phyloP scores from a whole-genome alignment of 2,113 vertebrate genomes.

The Porphyrio hochstetteri region DNA sequence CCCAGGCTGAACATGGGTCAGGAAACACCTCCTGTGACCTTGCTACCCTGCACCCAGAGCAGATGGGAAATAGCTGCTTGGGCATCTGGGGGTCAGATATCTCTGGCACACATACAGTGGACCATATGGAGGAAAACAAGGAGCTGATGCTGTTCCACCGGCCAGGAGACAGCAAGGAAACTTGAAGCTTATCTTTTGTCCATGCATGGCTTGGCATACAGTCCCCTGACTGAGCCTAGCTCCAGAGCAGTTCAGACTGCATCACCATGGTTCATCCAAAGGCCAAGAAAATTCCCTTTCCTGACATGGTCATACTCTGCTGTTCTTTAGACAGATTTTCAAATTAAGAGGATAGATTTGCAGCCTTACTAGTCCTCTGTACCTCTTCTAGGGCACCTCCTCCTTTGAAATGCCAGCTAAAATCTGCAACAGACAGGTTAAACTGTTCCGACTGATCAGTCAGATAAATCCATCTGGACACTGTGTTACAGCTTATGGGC shows the following conservation, averaged over 20 bases:
- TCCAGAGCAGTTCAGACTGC: neutral
- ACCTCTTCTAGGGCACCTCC: neutral
- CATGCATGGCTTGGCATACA: neutral
- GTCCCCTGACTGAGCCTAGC: neutral
- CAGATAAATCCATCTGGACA: neutral
- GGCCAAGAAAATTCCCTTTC: neutral
- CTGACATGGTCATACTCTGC: accelerated
- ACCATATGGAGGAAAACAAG: neutral
- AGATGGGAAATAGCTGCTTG: neutral
- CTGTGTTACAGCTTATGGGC: neutral
- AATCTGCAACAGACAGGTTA: neutral
- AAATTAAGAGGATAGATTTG: neutral
- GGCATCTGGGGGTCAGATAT: neutral
- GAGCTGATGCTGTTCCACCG: neutral
- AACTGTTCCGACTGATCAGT: neutral
- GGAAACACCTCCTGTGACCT: neutral
- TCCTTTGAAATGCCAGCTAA: neutral
- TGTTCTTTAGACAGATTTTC: neutral
- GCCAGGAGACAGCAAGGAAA: neutral
- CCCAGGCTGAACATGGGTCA: neutral
- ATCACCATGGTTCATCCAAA: neutral
- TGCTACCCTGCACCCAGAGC: neutral
- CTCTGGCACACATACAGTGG: neutral
- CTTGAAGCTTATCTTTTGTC: neutral
- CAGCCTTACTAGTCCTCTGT: neutral